Evolutionary conservation across 2,113 vertebrate species (phyloP), one percentile per base, ranked within the genome.

Genomic region (Trogon surrucura): DNA sequence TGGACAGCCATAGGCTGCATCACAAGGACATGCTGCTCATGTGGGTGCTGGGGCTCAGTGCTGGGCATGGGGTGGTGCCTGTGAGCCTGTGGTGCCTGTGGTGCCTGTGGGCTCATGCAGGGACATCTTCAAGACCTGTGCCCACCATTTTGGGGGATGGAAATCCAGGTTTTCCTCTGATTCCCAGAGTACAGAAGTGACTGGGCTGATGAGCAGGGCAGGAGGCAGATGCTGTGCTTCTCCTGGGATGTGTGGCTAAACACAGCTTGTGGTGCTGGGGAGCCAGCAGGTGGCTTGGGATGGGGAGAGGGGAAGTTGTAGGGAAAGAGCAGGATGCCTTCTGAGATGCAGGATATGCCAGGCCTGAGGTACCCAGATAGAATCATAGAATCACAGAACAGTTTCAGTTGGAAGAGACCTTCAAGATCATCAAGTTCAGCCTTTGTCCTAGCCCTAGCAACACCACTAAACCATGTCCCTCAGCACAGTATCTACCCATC

Each of bases 51-150:
- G 2, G 10, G 34, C 32, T 81, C 58, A 53, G 61, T 3, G 0
- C 53, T 32, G 53, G 34, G 58, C 26, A 22, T 1, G 2, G 23
- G 13, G 5, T 0, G 1, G 50, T 26, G n/a, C 53, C 50, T 57
- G n/a, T 0, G 1, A 41, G 23, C 34, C 18, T 25, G 23, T n/a
- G n/a, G n/a, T n/a, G n/a, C n/a, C n/a, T n/a, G 5, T 0, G 1
- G 50, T 26, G n/a, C 53, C 50, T 57, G n/a, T 0, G 1, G 47
- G 23, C 34, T 41, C 2, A 0, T 0, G 2, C 3, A 34, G 13
- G 20, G 27, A 58, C 32, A 16, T 60, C 64, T 67, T 58, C 0
- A 1, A 41, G 58, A 80, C 36, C 25, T 0, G 0, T 50, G 71
- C 19, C 47, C 73, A 19, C 10, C 38, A 3, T 54, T 83, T 18